Evolutionary conservation across 2,113 vertebrate species (phyloP), one percentile per base, ranked within the genome.

Genomic region (Tinamus guttatus): DNA sequence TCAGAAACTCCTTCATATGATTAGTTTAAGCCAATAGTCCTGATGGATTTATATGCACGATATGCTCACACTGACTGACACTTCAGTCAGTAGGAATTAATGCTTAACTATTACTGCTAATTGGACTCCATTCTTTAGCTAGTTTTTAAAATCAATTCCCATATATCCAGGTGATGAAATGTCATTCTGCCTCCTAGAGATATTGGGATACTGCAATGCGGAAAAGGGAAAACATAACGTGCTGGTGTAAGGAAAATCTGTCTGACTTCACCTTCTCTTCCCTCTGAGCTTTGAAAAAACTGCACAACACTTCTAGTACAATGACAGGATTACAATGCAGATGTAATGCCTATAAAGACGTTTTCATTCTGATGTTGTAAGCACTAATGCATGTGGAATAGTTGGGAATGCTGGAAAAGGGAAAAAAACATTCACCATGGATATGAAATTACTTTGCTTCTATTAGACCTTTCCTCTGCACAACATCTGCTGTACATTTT

Each of bases 181-280:
- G 92, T 76, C 88, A 92, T 86, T 79, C 65, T 94, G 90, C 85
- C 94, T 95, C 88, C 34, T 12, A 91, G 93, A 97, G 88, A 65
- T 73, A 40, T 88, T 86, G 93, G 78, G 84, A 81, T 81, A 96
- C 94, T 95, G 92, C 92, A 96, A 49, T 96, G 93, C 93, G 24
- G 94, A 71, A 30, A 45, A 95, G 65, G 63, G 84, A 93, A 95
- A 90, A 89, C 64, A 38, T 68, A 84, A n/a, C 5, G 11, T 92
- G 90, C 85, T 96, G 52, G 77, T 69, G 65, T 93, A 84, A 95
- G 95, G 67, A 90, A 84, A 90, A 92, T 90, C 51, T 88, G 27
- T 86, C 92, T 93, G 34, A 20, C 58, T 90, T 90, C 73, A 81
- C 56, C 27, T 73, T 93, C 49, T 36, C 19, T 90, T 90, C 62